Percentiles rank a stretch among this genome's conserved stretches.
Evolutionary conservation across 2,888 invertebrate species (phyloP).

Genomic region (Sepioteuthis lessoniana): DNA sequence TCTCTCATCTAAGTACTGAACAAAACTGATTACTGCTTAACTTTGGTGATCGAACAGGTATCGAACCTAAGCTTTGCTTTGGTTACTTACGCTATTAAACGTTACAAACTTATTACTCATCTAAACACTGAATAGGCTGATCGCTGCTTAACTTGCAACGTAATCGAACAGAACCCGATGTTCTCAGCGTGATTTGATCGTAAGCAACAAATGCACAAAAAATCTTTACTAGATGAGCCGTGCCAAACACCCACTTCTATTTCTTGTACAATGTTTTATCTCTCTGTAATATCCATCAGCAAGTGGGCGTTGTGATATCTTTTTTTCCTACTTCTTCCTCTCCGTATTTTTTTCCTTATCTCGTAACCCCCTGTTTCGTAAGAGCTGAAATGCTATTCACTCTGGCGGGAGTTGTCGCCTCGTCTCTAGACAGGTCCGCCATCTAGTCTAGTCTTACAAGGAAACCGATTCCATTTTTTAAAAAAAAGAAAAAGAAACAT

Average conservation of each 20-base stretch:
- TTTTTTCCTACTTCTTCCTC: not conserved
- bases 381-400: not conserved
- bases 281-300: slow-evolving; percentile 8
- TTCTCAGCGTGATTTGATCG: no score
- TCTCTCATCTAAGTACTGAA: no score
- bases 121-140: no score
- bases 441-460: not conserved
- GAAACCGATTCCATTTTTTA: not conserved
- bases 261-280: slow-evolving; percentile 8
- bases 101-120: no score
- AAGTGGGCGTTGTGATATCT: slow-evolving; percentile 23
- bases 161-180: no score
- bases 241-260: not conserved
- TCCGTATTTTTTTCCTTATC: not conserved
- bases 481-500: no score
- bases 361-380: slow-evolving; percentile 33
- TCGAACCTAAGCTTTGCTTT: no score
- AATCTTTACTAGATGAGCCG: not conserved
- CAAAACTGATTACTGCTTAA: no score
- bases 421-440: not conserved
- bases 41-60: no score
- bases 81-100: no score
- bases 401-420: not conserved
- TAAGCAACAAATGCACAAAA: not conserved
- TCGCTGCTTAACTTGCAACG: no score